Conservation (phyloP, 1,140 invertebrate species). For the Drosophila micromelanica region DNA sequence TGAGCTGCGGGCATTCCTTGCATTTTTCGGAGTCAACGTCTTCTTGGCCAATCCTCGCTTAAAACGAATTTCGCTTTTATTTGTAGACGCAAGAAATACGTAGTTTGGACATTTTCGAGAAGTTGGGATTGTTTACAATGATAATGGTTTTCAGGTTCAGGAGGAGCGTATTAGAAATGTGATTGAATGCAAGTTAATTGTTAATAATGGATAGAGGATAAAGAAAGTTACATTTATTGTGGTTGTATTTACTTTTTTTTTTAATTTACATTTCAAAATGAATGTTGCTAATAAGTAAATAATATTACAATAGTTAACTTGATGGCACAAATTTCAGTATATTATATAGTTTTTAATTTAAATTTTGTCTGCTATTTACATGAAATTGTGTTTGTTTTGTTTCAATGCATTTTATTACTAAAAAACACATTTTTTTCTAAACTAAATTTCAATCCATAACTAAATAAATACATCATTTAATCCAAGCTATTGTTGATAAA, state of each 20-base stretch:
- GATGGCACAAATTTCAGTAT: background rate
- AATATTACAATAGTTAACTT: slow-evolving; percentile 8
- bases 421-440: slow-evolving; percentile 8
- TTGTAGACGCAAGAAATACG: slow-evolving; percentile 1
- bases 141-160: background rate
- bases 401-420: slow-evolving; percentile 45
- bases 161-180: background rate
- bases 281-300: slow-evolving; percentile 41
- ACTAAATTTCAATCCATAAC: slow-evolving; percentile 2
- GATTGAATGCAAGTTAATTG: slow-evolving; percentile 9
- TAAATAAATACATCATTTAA: slow-evolving; percentile 1
- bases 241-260: background rate
- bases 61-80: slow-evolving; percentile 15
- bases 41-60: slow-evolving; percentile 11
- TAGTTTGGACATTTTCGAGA: slow-evolving; percentile 16
- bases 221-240: slow-evolving; percentile 35
- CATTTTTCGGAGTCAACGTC: background rate
- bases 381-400: slow-evolving; percentile 73
- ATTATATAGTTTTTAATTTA: slow-evolving; percentile 1
- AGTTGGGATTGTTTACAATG: slow-evolving; percentile 37
- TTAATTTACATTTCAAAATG: slow-evolving; percentile 19
- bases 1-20: background rate
- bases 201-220: slow-evolving; percentile 42
- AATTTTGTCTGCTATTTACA: slow-evolving; percentile 22
- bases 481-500: slow-evolving; percentile 1